A percentile compares a stretch with the other conserved stretches of the same genome.
These are phyloP conservation scores for Drosophila mercatorum DNA, from an alignment of 2,888 invertebrate genomes.

Conservation along the genomic window DNA sequence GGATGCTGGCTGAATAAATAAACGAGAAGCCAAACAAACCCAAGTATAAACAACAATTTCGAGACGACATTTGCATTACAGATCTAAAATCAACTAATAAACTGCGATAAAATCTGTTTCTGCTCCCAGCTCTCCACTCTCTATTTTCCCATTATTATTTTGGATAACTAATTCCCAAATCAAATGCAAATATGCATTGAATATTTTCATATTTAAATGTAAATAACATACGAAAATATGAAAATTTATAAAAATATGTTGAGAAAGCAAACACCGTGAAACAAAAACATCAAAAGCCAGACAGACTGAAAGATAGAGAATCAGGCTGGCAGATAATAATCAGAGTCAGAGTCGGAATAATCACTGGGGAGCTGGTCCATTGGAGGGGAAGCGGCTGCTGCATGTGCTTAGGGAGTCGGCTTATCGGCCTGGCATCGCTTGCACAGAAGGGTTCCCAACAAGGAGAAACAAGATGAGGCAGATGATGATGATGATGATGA, in stretches of 20 bases:
- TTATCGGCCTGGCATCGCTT: constrained; percentile 44
- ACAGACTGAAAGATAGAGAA: constrained; percentile 22
- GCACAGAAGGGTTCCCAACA: constrained; percentile 27
- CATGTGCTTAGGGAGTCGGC: constrained; percentile 16
- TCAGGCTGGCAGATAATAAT: constrained; percentile 55
- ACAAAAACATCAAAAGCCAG: constrained; percentile 64
- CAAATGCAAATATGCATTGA: constrained; percentile 71
- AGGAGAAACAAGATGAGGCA: constrained; percentile 6
- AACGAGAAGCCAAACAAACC: constrained; percentile 20
- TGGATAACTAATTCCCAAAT: constrained; percentile 62
- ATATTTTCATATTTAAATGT: constrained; percentile 63
- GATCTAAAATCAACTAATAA: constrained; percentile 58
- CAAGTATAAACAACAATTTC: constrained; percentile 44
- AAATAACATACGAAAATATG: constrained; percentile 62
- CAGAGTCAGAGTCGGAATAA: constrained; percentile 56
- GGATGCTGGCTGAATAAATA: constrained; percentile 70
- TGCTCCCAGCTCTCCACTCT: neutral
- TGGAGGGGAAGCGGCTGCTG: constrained; percentile 4
- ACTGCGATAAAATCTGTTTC: constrained; percentile 65
- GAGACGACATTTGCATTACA: constrained; percentile 59
- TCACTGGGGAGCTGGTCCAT: constrained; percentile 51
- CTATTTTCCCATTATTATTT: constrained; percentile 15
- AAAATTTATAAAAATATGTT: constrained; percentile 33
- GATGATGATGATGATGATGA: constrained; percentile 15
- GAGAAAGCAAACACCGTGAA: constrained; percentile 17